Percentiles rank a stretch among this genome's conserved stretches.
Conservation (phyloP, 2,888 invertebrate species). For the Morpho achilles region DNA sequence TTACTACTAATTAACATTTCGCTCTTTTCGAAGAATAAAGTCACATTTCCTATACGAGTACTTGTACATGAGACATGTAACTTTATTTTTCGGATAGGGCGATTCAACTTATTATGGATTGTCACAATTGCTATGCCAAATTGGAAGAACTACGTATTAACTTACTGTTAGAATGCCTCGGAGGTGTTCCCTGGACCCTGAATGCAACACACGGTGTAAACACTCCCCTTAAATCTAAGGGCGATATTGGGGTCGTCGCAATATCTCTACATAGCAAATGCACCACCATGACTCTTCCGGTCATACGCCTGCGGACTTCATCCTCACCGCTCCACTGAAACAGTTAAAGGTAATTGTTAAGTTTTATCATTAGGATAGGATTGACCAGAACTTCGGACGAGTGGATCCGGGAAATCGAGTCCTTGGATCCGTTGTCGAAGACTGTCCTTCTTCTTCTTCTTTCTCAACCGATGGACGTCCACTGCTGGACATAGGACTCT, state of each 20-base stretch:
- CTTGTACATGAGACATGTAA: no score
- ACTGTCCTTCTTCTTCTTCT: no score
- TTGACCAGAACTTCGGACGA: no score
- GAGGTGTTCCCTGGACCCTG: constrained; percentile 89
- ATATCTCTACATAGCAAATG: constrained; percentile 89
- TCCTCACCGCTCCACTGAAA: constrained; percentile 90
- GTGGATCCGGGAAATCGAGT: no score
- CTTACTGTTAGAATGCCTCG: constrained; percentile 82
- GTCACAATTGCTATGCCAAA: neutral
- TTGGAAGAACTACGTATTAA: constrained; percentile 2
- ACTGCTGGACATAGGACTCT: no score
- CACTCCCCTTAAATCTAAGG: constrained; percentile 78
- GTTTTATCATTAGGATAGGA: neutral
- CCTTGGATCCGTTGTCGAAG: no score
- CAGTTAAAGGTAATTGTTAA: neutral
- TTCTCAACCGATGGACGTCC: no score
- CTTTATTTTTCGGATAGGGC: no score
- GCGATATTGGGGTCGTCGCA: constrained; percentile 71
- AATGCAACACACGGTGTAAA: constrained; percentile 93
- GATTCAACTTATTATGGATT: no score
- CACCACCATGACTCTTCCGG: constrained; percentile 89
- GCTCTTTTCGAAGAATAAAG: no score
- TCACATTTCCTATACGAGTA: no score
- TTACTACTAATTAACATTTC: no score
- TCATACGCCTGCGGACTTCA: constrained; percentile 86